phyloP scores from a whole-genome alignment of 2,797 vertebrate species.

The Microcaecilia unicolor region DNA sequence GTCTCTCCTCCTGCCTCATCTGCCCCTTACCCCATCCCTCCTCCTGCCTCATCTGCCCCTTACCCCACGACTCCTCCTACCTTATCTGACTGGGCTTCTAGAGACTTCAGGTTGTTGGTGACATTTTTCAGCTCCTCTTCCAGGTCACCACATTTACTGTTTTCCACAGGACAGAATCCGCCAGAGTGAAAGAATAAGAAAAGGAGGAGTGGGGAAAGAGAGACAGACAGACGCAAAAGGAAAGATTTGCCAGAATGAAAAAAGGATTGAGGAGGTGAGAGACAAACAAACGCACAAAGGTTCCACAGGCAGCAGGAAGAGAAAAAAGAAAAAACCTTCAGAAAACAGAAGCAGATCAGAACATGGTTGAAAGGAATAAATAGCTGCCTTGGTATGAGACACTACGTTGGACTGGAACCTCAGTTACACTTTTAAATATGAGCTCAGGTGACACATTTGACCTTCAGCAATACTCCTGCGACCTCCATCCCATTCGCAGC shows the following conservation, averaged over 20 bases:
- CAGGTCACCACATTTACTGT: constrained; percentile 97
- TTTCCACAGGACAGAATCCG: constrained; percentile 24
- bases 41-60: constrained; percentile 6
- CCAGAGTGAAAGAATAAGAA: no score
- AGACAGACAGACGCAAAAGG: no score
- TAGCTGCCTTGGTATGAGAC: background rate
- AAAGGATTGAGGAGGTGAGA: constrained; percentile 16
- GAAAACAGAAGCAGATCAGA: background rate
- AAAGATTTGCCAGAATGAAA: constrained; percentile 3
- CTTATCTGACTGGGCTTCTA: constrained; percentile 94
- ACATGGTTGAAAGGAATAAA: rapidly evolving
- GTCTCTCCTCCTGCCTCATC: no score
- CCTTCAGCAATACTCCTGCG: no score
- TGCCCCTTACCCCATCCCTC: background rate
- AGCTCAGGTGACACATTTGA: no score
- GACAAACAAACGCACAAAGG: constrained; percentile 43
- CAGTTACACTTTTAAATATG: no score
- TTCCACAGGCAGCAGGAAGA: constrained; percentile 52
- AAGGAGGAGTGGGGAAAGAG: constrained; percentile 10
- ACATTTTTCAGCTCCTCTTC: constrained; percentile 99
- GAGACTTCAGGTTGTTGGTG: constrained; percentile 98
- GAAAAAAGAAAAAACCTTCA: constrained; percentile 11
- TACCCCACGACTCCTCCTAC: constrained; percentile 42
- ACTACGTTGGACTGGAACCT: no score
- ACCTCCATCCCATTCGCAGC: no score